Evolutionary conservation across 2,888 invertebrate genomes (phyloP).

Genomic region (Philonicus albiceps): DNA sequence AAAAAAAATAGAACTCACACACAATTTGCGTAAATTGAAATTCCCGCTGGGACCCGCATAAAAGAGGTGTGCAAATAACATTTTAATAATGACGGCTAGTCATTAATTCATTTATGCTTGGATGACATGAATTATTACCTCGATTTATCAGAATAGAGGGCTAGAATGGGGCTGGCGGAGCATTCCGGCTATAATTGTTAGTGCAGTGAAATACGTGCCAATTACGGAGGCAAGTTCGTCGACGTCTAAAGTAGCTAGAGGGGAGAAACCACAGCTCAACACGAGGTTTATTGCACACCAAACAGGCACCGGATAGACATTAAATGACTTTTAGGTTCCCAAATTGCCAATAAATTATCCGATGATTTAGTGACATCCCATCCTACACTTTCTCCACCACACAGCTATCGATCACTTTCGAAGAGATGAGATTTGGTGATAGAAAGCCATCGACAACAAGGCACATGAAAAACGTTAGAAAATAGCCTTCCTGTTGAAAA

Average conservation of each 20-base stretch:
- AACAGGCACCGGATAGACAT: background rate
- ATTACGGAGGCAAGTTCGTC: background rate
- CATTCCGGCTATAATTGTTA: background rate
- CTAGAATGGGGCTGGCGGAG: background rate
- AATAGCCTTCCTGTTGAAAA: background rate
- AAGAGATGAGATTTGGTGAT: constrained; percentile 14
- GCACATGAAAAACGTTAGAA: background rate
- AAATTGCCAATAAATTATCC: constrained; percentile 48
- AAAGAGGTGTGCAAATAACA: constrained; percentile 37
- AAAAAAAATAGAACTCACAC: background rate
- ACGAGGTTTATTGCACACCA: background rate
- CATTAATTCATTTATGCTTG: constrained; percentile 46
- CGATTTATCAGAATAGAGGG: background rate
- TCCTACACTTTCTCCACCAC: constrained; percentile 32
- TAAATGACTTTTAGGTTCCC: constrained; percentile 36
- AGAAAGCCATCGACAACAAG: background rate
- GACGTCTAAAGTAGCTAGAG: constrained; percentile 11
- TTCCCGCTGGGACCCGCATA: background rate
- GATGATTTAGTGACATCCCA: constrained; percentile 46
- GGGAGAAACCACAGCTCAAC: constrained; percentile 10
- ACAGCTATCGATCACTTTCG: constrained; percentile 23
- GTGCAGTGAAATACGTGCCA: constrained; percentile 24
- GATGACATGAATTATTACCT: constrained; percentile 45
- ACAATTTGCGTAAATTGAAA: constrained; percentile 14
- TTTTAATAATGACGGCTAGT: constrained; percentile 47